Base-by-base conservation (phyloP, 2,888 invertebrate genomes). In the Anagyrus pseudococci region DNA sequence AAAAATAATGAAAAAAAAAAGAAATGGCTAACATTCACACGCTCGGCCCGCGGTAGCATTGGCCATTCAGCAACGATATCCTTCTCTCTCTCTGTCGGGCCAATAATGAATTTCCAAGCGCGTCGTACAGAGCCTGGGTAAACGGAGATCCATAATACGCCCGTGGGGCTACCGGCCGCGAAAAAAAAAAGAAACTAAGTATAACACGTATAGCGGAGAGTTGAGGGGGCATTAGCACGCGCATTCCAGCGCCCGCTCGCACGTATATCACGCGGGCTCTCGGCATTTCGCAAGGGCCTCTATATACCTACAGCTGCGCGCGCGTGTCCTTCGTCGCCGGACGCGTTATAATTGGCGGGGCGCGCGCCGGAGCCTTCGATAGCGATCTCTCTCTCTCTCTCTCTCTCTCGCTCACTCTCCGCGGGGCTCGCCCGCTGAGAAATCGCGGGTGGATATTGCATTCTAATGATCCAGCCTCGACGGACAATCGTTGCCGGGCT, bases 291-390 rank as follows among this genome's bases (percentile, higher is more conserved):
- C 55, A 64, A 64, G 26, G 48, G 33, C 59, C 48, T 29, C 22
- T 19, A 29, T 49, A 29, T 19, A 15, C 4, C 15, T 52, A 13
- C 17, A 50, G n/a, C 19, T 22, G 37, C 4, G 41, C n/a, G 48
- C 15, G 15, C 20, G 19, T 17, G 17, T 47, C 47, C 48, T 40
- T 37, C 50, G 50, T 50, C 56, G 50, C 6, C 29, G 4, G 4
- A 29, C 58, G 53, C 49, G 26, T 58, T 50, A 50, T 61, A 61
- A 61, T 61, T 61, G 61, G 61, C 61, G 49, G 23, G 10, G 23
- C 19, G 48, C 40, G 13, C 40, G 25, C 23, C 49, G 54, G 54
- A 49, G 55, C 50, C 53, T 52, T 52, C 62, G 57, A 62, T 57
- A 62, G 7, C 52, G 55, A 56, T 56, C 61, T 13, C 13, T 10